Base-by-base conservation (phyloP, 2,797 vertebrate genomes). In the Xyrichtys novacula region DNA sequence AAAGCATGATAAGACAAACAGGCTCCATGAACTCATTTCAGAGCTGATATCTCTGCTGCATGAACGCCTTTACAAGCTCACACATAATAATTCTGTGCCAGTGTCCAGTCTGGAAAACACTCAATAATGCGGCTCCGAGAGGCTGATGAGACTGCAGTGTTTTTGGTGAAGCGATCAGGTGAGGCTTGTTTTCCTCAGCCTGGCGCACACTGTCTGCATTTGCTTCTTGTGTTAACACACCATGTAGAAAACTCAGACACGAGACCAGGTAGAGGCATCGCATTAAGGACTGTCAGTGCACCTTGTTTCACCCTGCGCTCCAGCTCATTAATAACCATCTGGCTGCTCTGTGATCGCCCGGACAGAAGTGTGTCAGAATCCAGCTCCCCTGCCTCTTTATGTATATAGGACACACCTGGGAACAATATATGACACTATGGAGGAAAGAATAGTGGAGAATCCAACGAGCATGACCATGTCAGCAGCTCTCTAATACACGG, bases 321-420 rank as follows among this genome's bases (percentile, higher is more conserved):
- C 22, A 5, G 53, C 74, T 86, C 78, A 79, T 77, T 86, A 80
- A 85, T 76, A 74, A 71, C 64, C 40, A 53, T 76, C 63, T 48
- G 74, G 60, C 70, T 49, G 46, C 25, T 44, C 48, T 70, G 56
- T 50, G 64, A 78, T 76, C 4, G 2, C 22, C 29, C 40, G 52
- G 74, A 56, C 65, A 50, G 38, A 64, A 69, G n/a, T 47, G 63
- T 49, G 34, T 23, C 65, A 58, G 49, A 14, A 71, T 74, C 32
- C 26, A 20, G 26, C 50, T 55, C 43, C 39, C 4, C 47, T 49
- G 38, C n/a, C 19, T 32, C 22, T 7, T 2, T 19, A 40, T 55
- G 39, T 36, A 40, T 52, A 25, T 8, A 19, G 28, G 34, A 47
- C 68, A 55, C 55, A 61, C 19, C 29, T 47, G 43, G 25, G 49